Conservation (phyloP, 1,140 invertebrate genomes). For the Atta texana region DNA sequence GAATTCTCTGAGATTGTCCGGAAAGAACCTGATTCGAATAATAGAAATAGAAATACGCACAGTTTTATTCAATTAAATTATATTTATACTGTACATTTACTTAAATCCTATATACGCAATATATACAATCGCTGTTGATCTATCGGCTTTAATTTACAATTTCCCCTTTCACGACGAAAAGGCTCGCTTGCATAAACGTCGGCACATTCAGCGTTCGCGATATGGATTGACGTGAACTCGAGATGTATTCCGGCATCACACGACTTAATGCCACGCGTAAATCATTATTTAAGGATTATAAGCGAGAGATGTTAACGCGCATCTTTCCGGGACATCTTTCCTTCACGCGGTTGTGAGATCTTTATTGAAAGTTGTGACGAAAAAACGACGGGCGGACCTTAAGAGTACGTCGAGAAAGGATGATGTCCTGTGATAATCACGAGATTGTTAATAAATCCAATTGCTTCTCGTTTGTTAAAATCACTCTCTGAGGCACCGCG, state of each 20-base stretch:
- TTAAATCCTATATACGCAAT: conserved; percentile 10
- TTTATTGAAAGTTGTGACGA: background rate
- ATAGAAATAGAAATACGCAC: background rate
- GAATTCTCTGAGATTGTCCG: background rate
- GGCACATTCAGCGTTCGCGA: background rate
- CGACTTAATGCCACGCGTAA: background rate
- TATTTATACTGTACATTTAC: background rate
- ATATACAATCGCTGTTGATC: conserved; percentile 21
- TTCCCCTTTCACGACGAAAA: conserved; percentile 9
- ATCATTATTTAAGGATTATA: conserved; percentile 31
- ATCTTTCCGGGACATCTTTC: background rate
- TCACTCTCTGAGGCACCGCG: background rate
- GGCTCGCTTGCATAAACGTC: conserved; percentile 7
- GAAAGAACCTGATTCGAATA: background rate
- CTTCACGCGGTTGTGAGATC: conserved; percentile 15
- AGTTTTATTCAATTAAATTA: conserved; percentile 16
- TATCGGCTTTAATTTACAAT: conserved; percentile 15
- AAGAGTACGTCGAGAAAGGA: background rate
- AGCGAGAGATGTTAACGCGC: background rate
- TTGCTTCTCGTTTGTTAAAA: background rate
- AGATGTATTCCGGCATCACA: background rate
- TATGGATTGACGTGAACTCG: background rate
- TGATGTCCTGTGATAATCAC: background rate
- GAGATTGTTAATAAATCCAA: background rate
- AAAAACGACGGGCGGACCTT: background rate